Conservation (phyloP, 2,113 vertebrate genomes). For the Chlorodrepanis virens region DNA sequence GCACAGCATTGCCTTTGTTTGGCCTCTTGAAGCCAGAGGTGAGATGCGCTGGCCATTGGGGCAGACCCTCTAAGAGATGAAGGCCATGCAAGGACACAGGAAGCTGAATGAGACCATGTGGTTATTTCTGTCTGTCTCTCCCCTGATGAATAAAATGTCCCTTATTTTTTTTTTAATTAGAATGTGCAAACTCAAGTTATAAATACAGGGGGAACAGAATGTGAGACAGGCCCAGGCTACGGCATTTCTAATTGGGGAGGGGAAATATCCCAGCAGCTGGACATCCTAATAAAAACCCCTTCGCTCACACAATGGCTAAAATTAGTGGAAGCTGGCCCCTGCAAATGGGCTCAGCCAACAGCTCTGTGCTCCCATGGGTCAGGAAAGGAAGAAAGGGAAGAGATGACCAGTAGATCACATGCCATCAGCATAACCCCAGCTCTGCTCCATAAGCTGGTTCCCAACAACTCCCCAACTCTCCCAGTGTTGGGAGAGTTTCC, state of each 20-base stretch:
- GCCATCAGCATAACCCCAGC: background rate
- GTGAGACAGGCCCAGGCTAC: slow-evolving; percentile 52
- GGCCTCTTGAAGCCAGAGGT: background rate
- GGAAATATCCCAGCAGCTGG: slow-evolving; percentile 73
- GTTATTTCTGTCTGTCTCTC: slow-evolving; percentile 29
- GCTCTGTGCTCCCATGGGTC: background rate
- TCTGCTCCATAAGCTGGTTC: background rate
- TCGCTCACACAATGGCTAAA: slow-evolving; percentile 56
- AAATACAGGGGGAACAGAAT: slow-evolving; percentile 76
- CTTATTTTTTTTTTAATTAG: slow-evolving; percentile 19
- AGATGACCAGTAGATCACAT: background rate
- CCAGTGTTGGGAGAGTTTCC: background rate
- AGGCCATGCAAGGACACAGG: slow-evolving; percentile 6
- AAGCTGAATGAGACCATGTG: background rate
- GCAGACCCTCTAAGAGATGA: background rate
- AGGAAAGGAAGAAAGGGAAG: background rate
- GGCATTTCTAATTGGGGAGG: slow-evolving; percentile 66
- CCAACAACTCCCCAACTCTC: background rate
- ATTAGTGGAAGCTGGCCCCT: slow-evolving; percentile 58
- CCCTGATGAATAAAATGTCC: slow-evolving; percentile 13
- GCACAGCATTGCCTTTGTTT: background rate
- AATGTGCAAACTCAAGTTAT: slow-evolving; percentile 70
- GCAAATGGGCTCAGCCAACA: background rate
- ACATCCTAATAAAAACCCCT: slow-evolving; percentile 69
- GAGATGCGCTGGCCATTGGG: background rate